phyloP scores from a whole-genome alignment of 1,140 invertebrate genomes.

The Aphis gossypii region DNA sequence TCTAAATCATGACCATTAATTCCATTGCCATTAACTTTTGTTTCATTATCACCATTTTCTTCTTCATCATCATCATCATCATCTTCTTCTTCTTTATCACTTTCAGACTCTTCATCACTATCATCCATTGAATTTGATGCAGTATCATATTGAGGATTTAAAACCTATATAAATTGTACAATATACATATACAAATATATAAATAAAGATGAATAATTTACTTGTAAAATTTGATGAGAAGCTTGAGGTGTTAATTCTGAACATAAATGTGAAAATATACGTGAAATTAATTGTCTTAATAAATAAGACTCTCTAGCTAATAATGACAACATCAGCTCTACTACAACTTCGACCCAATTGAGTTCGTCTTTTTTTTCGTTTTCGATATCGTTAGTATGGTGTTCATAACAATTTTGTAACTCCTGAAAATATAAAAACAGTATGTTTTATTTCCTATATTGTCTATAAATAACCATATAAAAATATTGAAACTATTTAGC shows the following conservation, averaged over 20 bases:
- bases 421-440: slow-evolving; percentile 43
- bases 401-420: slow-evolving; percentile 56
- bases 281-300: slow-evolving; percentile 55
- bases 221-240: slow-evolving; percentile 77
- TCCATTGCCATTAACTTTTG: slow-evolving; percentile 59
- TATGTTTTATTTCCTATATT: too few species aligned
- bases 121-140: slow-evolving; percentile 69
- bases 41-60: slow-evolving; percentile 62
- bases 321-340: slow-evolving; percentile 56
- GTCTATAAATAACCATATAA: not conserved
- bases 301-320: slow-evolving; percentile 57
- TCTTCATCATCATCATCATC: slow-evolving; percentile 60
- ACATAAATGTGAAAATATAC: slow-evolving; percentile 75
- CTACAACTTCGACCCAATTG: slow-evolving; percentile 56
- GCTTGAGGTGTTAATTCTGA: slow-evolving; percentile 72
- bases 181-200: slow-evolving; percentile 48
- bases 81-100: slow-evolving; percentile 63
- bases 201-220: slow-evolving; percentile 62
- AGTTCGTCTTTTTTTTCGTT: slow-evolving; percentile 49
- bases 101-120: slow-evolving; percentile 64
- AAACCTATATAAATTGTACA: slow-evolving; percentile 63
- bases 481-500: not conserved
- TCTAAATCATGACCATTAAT: slow-evolving; percentile 67
- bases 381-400: slow-evolving; percentile 26
- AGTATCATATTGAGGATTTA: slow-evolving; percentile 70